Evolutionary conservation across 2,888 invertebrate genomes (phyloP).

Genomic region (Amiota mariae): DNA sequence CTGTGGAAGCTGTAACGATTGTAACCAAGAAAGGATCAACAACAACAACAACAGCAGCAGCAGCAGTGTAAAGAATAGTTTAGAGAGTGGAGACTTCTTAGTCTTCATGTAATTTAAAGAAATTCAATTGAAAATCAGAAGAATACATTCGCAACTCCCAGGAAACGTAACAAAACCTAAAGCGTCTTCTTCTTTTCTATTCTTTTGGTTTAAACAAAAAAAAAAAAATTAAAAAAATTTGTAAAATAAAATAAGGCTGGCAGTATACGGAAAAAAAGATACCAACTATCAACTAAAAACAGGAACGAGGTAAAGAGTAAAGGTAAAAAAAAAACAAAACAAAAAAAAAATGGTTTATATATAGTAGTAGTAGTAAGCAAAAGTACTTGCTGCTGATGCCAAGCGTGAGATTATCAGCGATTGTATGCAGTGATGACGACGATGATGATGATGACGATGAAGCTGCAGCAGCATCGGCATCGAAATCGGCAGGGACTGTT

Average conservation of each 20-base stretch:
- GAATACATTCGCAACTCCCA: slow-evolving; percentile 16
- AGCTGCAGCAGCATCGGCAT: slow-evolving; percentile 43
- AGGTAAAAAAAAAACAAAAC: background rate
- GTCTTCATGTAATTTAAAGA: slow-evolving; percentile 60
- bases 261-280: background rate
- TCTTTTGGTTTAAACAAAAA: background rate
- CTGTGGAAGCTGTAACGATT: slow-evolving; percentile 23
- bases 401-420: slow-evolving; percentile 66
- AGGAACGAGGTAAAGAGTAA: background rate
- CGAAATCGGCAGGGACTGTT: slow-evolving; percentile 26
- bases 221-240: slow-evolving; percentile 3
- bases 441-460: slow-evolving; percentile 67
- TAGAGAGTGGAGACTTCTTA: slow-evolving; percentile 31
- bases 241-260: slow-evolving; percentile 53
- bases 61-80: slow-evolving; percentile 35
- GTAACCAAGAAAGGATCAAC: slow-evolving; percentile 9
- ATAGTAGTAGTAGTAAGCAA: background rate
- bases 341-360: background rate
- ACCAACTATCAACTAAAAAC: background rate
- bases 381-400: slow-evolving; percentile 51
- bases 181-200: too few relatives aligned
- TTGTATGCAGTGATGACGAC: slow-evolving; percentile 68
- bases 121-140: slow-evolving; percentile 51
- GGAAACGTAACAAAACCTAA: slow-evolving; percentile 23
- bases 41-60: slow-evolving; percentile 1